These are phyloP conservation scores for Tetramorium alpestre DNA, from an alignment of 1,140 invertebrate species.

Conservation along the genomic window DNA sequence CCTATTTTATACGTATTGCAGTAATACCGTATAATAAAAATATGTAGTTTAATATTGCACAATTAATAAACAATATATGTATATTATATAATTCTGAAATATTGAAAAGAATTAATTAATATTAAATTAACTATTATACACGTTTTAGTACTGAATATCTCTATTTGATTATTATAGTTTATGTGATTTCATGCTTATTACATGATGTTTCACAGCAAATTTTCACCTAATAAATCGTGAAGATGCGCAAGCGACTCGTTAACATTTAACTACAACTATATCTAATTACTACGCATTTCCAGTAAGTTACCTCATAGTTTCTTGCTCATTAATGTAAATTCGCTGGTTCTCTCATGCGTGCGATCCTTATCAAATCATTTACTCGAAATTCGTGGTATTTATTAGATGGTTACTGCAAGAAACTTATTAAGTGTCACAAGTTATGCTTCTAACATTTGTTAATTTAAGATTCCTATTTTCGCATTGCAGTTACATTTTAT, in stretches of 20 bases:
- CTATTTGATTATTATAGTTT: not conserved
- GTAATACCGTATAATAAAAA: not conserved
- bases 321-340: conserved; percentile 15
- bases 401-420: not conserved
- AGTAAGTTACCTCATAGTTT: conserved; percentile 29
- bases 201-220: not conserved
- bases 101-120: not conserved
- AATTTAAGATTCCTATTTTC: not conserved
- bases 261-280: not conserved
- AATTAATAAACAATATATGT: not conserved
- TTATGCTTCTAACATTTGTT: not conserved
- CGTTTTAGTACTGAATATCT: not conserved
- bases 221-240: conserved; percentile 18
- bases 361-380: not conserved
- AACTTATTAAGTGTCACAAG: not conserved
- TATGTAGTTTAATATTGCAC: not conserved
- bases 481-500: not conserved
- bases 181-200: not conserved
- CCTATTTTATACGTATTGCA: not conserved
- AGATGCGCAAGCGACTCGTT: not conserved
- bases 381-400: not conserved
- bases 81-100: not conserved
- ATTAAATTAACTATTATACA: not conserved
- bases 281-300: not conserved
- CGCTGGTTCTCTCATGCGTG: not conserved